Evolutionary conservation across 2,113 vertebrate genomes (phyloP).

Genomic region (Cheilinus undulatus): DNA sequence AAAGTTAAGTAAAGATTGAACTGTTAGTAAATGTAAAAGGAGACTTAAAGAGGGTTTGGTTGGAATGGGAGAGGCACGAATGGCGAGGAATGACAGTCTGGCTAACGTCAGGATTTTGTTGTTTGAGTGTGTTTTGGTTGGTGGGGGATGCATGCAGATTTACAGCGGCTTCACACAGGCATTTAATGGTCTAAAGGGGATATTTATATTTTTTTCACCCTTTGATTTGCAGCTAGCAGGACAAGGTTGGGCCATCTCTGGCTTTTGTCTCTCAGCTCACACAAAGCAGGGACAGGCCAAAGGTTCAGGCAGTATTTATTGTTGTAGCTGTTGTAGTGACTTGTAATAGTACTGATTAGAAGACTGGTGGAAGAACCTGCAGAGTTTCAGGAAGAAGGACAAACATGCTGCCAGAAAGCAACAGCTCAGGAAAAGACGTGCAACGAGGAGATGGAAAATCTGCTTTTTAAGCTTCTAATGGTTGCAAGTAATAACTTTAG

Average conservation of each 20-base stretch:
- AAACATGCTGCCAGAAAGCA: background rate
- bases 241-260: slow-evolving; percentile 30
- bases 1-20: background rate
- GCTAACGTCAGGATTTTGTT: slow-evolving; percentile 34
- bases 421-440: background rate
- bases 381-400: slow-evolving; percentile 16
- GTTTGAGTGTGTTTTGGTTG: slow-evolving; percentile 10
- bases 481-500: too few species aligned
- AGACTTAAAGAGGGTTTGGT: background rate
- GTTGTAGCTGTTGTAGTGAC: slow-evolving; percentile 24
- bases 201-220: background rate
- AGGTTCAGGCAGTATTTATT: slow-evolving; percentile 34
- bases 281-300: slow-evolving; percentile 11
- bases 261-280: slow-evolving; percentile 32
- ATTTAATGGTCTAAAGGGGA: slow-evolving; percentile 4
- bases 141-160: slow-evolving; percentile 7
- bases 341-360: slow-evolving; percentile 22
- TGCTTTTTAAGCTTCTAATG: too few species aligned
- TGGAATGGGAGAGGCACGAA: background rate
- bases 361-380: slow-evolving; percentile 7
- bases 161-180: slow-evolving; percentile 15
- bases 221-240: slow-evolving; percentile 34
- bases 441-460: background rate
- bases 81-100: slow-evolving; percentile 26
- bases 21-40: background rate